Base-by-base conservation (phyloP, 2,888 invertebrate genomes). In the Gymnosoma rotundatum region DNA sequence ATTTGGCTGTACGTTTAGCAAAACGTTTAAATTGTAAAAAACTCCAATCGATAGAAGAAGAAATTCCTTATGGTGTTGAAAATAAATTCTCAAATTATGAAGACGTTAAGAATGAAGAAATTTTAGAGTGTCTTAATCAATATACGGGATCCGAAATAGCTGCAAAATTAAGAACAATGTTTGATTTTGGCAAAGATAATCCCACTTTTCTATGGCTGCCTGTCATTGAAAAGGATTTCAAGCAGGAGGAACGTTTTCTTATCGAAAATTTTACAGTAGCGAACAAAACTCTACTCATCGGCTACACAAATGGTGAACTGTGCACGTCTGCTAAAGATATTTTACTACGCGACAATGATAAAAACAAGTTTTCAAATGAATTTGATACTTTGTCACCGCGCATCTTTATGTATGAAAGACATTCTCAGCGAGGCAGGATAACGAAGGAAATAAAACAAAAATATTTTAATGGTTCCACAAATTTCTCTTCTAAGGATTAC, bases 341-440 rank as follows among this genome's bases (percentile, higher is more conserved):
- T 90, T 32, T 85, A 2, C 45, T 52, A 16, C 66, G 80, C 38
- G 4, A 18, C 0, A 8, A 36, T 10, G 38, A 75, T 9, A 64
- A 54, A 16, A 14, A 91, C 4, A 89, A 93, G 50, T 88, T 94
- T 56, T 92, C 93, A 78, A 88, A 89, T 9, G 88, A 94, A 16
- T 94, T 93, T 89, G 90, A 93, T 4, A 89, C 87, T 69, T 78
- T 93, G n/a, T 93, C 93, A 0, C 94, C 94, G 0, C 93, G 93
- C 36, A 89, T 92, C 50, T 94, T 94, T 85, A 86, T 93, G 67
- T 94, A 94, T 84, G 93, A 93, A 0, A 54, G 54, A 0, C 67
- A 78, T 42, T 45, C 78, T 1, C 52, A 70, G 3, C 54, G 45
- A 10, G 60, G 73, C 5, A 21, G 67, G 5, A 85, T 86, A 45